Conservation (phyloP, 2,113 vertebrate genomes). For the Malurus cyaneus region DNA sequence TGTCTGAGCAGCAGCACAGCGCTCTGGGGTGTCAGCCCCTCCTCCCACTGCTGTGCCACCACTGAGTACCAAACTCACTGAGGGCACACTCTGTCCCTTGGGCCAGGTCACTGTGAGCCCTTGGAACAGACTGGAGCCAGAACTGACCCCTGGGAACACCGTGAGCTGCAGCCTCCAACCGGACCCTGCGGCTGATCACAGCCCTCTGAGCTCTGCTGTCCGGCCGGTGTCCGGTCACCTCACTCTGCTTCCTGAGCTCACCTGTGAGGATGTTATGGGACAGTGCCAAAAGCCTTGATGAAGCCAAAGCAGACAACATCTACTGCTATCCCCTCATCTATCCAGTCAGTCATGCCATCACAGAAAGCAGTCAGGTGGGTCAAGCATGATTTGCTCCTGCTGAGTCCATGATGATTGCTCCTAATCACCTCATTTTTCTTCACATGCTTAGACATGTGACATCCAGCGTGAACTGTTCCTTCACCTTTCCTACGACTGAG, state of each 20-base stretch:
- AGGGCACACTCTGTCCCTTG: neutral
- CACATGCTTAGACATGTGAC: neutral
- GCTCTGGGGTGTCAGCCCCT: neutral
- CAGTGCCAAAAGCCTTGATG: neutral
- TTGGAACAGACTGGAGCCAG: neutral
- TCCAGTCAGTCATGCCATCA: neutral
- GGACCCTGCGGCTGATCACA: neutral
- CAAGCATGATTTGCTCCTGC: neutral
- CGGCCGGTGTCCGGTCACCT: neutral
- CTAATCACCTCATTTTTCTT: neutral
- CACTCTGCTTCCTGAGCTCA: neutral
- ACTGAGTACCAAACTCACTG: neutral
- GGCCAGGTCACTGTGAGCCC: neutral
- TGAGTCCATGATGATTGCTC: neutral
- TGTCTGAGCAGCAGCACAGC: neutral
- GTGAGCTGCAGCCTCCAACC: neutral
- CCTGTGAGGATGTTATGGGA: fast-evolving
- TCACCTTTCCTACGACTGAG: neutral
- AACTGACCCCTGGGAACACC: neutral
- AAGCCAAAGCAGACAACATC: neutral
- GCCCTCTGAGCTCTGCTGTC: neutral
- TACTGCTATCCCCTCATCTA: neutral
- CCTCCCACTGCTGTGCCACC: neutral
- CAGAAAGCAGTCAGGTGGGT: neutral
- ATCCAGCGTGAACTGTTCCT: neutral